Conservation (phyloP, 2,797 vertebrate genomes). For the Tapera naevia region DNA sequence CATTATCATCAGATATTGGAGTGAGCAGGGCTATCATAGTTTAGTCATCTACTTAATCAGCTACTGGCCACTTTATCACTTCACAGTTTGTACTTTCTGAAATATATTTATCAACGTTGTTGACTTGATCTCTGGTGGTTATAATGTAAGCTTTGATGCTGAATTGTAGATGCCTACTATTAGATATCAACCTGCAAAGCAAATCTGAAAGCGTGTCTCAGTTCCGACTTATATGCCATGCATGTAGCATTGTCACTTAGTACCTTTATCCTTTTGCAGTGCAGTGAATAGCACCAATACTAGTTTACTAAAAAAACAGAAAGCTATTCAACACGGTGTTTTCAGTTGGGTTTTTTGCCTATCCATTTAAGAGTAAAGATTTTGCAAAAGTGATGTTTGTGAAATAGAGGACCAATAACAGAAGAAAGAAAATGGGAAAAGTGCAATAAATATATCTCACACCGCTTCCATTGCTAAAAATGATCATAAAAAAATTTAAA, state of each 20-base stretch:
- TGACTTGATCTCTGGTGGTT: neutral
- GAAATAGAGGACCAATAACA: neutral
- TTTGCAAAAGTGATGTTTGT: neutral
- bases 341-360: fast-evolving
- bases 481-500: neutral
- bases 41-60: neutral
- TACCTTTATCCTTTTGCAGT: neutral
- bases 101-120: neutral
- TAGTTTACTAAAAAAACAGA: neutral
- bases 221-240: neutral
- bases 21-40: neutral
- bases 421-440: neutral
- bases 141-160: neutral
- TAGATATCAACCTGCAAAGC: neutral
- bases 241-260: neutral
- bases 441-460: neutral
- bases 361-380: neutral
- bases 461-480: neutral
- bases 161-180: neutral
- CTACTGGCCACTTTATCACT: neutral
- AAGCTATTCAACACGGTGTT: neutral
- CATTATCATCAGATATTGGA: neutral
- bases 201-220: neutral
- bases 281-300: neutral
- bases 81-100: neutral